Base-by-base conservation (phyloP, 2,888 invertebrate genomes). In the Pterostichus niger region DNA sequence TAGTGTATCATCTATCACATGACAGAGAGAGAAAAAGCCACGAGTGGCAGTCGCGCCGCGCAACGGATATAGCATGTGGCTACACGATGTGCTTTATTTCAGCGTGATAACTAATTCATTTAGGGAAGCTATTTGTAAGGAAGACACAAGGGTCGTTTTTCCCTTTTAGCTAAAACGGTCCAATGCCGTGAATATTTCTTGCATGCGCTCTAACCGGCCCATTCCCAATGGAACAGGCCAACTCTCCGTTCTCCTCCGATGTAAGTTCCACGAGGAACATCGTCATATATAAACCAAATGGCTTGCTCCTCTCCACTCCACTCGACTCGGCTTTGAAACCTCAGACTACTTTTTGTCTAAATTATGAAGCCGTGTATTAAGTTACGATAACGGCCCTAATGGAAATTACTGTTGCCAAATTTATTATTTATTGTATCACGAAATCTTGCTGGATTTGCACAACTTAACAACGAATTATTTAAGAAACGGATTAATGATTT, bases 151-250 rank as follows among this genome's bases (percentile, higher is more conserved):
- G 59, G 80, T 49, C 33, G 68, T 68, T 80, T 64, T 80, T 80
- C 80, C 64, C 80, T 64, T 64, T 68, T 52, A 68, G 68, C 31
- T 68, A 80, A 80, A 80, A 33, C 80, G 52, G 68, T 6, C 33
- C 49, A 31, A 80, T 68, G 52, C 64, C 80, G 79, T 68, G 68
- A 80, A 80, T 80, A 80, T 80, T 80, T 80, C 80, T 80, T 80
- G 80, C 68, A 81, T 81, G 71, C 13, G 13, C 56, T 73, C 54
- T 56, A 52, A 73, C 73, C 54, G 81, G 54, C 54, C 24, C 17
- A 71, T 68, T 80, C 80, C 80, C 80, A 68, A 80, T 11, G 52
- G 80, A n/a, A 24, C 24, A 24, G 6, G 46, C 59, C 9, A 49
- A 11, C 7, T 40, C 40, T 40, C 40, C 40, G 10, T 6, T 40